Evolutionary conservation across 2,113 vertebrate genomes (phyloP), one percentile per base, ranked within the genome.

Genomic region (Actenoides lindsayi): DNA sequence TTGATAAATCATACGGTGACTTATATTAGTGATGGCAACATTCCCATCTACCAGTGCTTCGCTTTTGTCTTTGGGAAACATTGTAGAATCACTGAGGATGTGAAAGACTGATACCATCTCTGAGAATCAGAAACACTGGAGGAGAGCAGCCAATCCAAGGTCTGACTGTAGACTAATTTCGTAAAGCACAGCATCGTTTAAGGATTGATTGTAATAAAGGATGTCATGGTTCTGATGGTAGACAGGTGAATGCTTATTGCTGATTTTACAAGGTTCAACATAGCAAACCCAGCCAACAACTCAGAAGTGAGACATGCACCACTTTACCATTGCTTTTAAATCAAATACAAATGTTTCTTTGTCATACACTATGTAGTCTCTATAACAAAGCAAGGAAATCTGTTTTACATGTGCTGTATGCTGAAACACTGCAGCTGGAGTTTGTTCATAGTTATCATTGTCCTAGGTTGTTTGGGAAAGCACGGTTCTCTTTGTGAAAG

Each of bases 251-350:
- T 89, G 67, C 83, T 90, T 80, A 81, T 92, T 92, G 83, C 62
- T 96, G 93, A 80, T 91, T 96, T 96, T 96, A 90, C 84, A 92
- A 94, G 87, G 89, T 93, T 97, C 95, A 80, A 69, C 42, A 31
- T 6, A 94, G 80, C 70, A 90, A 94, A 42, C 87, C 59, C 63
- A 83, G 89, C 89, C 91, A 89, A 83, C 82, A 54, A 28, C 70
- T 92, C 2, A 1, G 59, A 95, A 96, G 80, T 94, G 92, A 96
- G 93, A 89, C 64, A 21, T 83, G 57, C 6, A 0, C 87, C 92
- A 69, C 85, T 73, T 94, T 74, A 46, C 80, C 89, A 83, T 64
- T 83, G 70, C 37, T 95, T 95, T 95, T 83, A 93, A 96, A 95
- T 91, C 57, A 63, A 94, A 87, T 69, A 91, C 93, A 96, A 94